A percentile compares a stretch with the other conserved stretches of the same genome.
These are phyloP conservation scores for Steinernema scapterisci DNA, from an alignment of 2,888 invertebrate species.

Conservation along the genomic window DNA sequence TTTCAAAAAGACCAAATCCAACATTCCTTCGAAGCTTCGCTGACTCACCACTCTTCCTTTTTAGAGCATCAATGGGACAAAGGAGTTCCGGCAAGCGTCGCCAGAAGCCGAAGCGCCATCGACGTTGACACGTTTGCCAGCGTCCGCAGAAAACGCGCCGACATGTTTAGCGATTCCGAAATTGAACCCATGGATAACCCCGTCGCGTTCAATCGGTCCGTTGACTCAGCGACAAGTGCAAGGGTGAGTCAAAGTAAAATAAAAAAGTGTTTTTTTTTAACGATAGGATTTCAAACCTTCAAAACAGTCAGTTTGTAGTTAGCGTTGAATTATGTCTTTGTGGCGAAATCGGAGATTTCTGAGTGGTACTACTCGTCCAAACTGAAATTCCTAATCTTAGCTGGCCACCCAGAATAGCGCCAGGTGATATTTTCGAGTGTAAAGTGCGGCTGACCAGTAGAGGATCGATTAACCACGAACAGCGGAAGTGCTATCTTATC, in stretches of 20 bases:
- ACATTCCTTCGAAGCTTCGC: no score
- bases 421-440: background rate
- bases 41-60: background rate
- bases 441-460: background rate
- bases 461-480: background rate
- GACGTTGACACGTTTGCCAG: conserved; percentile 47
- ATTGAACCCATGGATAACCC: conserved; percentile 6
- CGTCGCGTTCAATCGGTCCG: conserved; percentile 15
- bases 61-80: conserved; percentile 1
- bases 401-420: background rate
- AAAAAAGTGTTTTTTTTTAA: no score
- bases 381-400: no score
- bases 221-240: conserved; percentile 14
- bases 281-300: no score
- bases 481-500: background rate
- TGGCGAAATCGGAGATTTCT: no score
- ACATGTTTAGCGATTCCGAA: conserved; percentile 31
- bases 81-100: background rate
- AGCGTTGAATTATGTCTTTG: no score
- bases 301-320: no score
- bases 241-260: conserved; percentile 23
- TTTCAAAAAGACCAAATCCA: background rate
- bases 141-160: conserved; percentile 37
- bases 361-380: no score
- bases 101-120: conserved; percentile 30